Evolutionary conservation across 2,888 invertebrate genomes (phyloP).

Genomic region (Disparrhopalites patrizii): DNA sequence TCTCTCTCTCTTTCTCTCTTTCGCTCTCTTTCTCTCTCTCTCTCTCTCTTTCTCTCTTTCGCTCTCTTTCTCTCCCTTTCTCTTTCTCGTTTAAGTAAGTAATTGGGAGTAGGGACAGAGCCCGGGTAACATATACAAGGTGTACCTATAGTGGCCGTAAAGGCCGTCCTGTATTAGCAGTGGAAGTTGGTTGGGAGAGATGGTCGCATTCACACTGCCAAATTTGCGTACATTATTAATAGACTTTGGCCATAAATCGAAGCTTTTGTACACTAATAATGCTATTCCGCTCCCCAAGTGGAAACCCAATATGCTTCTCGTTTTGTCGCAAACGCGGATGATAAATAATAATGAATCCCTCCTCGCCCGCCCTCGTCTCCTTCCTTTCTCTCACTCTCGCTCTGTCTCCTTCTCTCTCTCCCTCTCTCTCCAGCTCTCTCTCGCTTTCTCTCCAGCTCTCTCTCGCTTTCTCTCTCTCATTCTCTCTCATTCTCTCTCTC

Average conservation of each 20-base stretch:
- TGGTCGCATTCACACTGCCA: constrained; percentile 16
- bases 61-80: no score
- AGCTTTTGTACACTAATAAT: constrained; percentile 25
- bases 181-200: not conserved
- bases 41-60: not conserved
- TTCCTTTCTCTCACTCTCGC: not conserved
- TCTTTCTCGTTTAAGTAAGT: not conserved
- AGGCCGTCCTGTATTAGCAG: not conserved
- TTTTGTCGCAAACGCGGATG: not conserved
- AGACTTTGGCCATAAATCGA: constrained; percentile 29
- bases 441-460: not conserved
- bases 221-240: constrained; percentile 26
- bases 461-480: not conserved
- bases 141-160: no score
- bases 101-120: no score
- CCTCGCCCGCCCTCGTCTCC: not conserved
- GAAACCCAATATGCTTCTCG: constrained; percentile 14
- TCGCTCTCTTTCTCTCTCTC: no score
- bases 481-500: not conserved
- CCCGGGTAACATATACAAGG: no score
- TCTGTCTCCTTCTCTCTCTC: not conserved
- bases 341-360: constrained; percentile 26
- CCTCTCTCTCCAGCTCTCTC: not conserved
- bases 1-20: constrained; percentile 11
- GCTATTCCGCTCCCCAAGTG: constrained; percentile 4